phyloP scores from a whole-genome alignment of 2,113 vertebrate genomes.

The Coregonus clupeaformis region DNA sequence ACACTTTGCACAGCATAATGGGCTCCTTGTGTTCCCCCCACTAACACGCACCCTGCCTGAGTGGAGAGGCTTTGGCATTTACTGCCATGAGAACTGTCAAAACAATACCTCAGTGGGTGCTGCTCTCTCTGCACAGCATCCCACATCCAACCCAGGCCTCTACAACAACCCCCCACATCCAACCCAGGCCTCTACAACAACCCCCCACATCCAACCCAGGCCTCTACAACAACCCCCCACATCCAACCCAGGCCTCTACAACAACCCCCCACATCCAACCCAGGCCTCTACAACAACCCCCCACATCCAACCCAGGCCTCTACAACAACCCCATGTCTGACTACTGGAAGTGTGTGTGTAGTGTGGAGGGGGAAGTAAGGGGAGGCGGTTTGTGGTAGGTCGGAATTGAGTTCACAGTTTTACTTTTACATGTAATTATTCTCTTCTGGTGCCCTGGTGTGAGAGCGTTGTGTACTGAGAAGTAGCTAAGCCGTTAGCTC shows the following conservation, averaged over 20 bases:
- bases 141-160: slow-evolving; percentile 10
- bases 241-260: slow-evolving; percentile 14
- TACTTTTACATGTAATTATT: slow-evolving; percentile 20
- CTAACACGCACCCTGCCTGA: slow-evolving; percentile 20
- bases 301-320: slow-evolving; percentile 10
- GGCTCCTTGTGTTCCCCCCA: slow-evolving; percentile 39
- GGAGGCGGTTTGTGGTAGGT: too few relatives aligned
- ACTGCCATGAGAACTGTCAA: slow-evolving; percentile 47
- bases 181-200: slow-evolving; percentile 24
- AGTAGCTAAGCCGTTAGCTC: neutral
- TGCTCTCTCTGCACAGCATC: slow-evolving; percentile 19
- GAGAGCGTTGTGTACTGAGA: neutral
- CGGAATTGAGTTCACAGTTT: slow-evolving; percentile 34
- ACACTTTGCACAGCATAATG: slow-evolving; percentile 44
- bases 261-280: slow-evolving; percentile 25
- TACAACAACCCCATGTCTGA: slow-evolving; percentile 26
- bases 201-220: slow-evolving; percentile 13
- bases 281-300: slow-evolving; percentile 30
- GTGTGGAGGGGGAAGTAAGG: neutral
- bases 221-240: slow-evolving; percentile 32
- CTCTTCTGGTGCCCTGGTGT: neutral
- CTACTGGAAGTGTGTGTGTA: neutral
- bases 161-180: slow-evolving; percentile 26
- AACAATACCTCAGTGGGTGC: slow-evolving; percentile 42
- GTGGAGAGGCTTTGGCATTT: slow-evolving; percentile 44